Percentiles rank a stretch among this genome's conserved stretches.
These are phyloP conservation scores for Coendou prehensilis DNA, from an alignment of 2,797 vertebrate genomes.

Conservation along the genomic window DNA sequence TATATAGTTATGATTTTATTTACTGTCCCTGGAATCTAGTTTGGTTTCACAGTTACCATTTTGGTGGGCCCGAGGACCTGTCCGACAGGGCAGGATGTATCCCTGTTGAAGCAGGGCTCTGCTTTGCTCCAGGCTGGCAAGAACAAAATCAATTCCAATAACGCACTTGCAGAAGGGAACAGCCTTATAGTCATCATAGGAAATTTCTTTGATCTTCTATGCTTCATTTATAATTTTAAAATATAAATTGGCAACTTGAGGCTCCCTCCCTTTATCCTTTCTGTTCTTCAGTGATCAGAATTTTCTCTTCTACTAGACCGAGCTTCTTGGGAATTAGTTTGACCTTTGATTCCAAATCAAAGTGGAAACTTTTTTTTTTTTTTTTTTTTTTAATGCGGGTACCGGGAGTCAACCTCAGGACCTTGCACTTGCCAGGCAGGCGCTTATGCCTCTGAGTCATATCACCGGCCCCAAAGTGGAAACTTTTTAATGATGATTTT, in stretches of 20 bases:
- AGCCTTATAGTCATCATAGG: not conserved
- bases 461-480: not conserved
- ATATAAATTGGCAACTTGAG: not conserved
- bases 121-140: not conserved
- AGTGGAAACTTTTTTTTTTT: not conserved
- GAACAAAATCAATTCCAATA: not conserved
- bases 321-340: not conserved
- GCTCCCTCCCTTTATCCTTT: not conserved
- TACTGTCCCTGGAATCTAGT: not conserved
- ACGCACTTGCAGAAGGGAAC: not conserved
- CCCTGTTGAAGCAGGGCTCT: not conserved
- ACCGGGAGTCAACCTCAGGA: no score
- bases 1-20: not conserved
- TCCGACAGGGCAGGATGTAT: not conserved
- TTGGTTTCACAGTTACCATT: not conserved
- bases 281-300: not conserved
- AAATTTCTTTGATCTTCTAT: constrained; percentile 2
- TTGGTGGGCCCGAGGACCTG: not conserved
- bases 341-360: not conserved
- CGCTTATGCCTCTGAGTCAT: no score
- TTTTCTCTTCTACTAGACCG: not conserved
- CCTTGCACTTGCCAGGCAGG: no score
- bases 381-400: no score
- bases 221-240: not conserved
- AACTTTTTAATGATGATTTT: not conserved